Evolutionary conservation across 2,888 invertebrate species (phyloP), one percentile per base, ranked within the genome.

Genomic region (Synergus itoensis): DNA sequence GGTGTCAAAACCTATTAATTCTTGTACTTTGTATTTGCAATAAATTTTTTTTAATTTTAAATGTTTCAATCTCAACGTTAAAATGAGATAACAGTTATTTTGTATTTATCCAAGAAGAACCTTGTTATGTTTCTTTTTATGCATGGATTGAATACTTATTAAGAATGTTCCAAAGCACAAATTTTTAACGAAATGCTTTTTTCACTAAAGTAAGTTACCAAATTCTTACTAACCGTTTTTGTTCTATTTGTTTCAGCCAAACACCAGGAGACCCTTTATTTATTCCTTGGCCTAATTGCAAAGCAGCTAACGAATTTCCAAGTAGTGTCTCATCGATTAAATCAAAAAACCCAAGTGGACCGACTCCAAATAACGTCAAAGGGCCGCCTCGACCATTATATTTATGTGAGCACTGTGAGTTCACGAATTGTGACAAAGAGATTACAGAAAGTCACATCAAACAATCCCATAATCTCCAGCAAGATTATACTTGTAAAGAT

Each of bases 211-310:
- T 43, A 43, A 48, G 48, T n/a, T 16, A n/a, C 9, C 84, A 86
- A 63, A 89, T 89, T 41, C 79, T 89, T 8, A 73, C n/a, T 73
- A 28, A 73, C 28, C 1, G 7, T 69, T 69, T 48, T 36, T 69
- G 9, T 53, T 45, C 48, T 36, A n/a, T 53, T 53, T 73, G 73
- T 73, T 73, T 48, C 73, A 73, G 73, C 16, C 36, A 21, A 53
- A n/a, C 28, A 28, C 11, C 28, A 48, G 1, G 9, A 53, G 73
- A 73, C 48, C 73, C 73, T 53, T 36, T 73, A n/a, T 73, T 53
- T 53, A 73, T 73, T 48, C 28, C 73, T 8, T 7, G 8, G 73
- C 36, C 9, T 16, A 73, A 73, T 28, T 4, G 16, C n/a, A 18
- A 60, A 0, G 12, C 73, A 36, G 53, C 16, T 53, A n/a, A 41